Percentiles rank a stretch among this genome's conserved stretches.
These are phyloP conservation scores for Scolopax bukidnonensis DNA, from an alignment of 2,797 vertebrate species.

Conservation along the genomic window DNA sequence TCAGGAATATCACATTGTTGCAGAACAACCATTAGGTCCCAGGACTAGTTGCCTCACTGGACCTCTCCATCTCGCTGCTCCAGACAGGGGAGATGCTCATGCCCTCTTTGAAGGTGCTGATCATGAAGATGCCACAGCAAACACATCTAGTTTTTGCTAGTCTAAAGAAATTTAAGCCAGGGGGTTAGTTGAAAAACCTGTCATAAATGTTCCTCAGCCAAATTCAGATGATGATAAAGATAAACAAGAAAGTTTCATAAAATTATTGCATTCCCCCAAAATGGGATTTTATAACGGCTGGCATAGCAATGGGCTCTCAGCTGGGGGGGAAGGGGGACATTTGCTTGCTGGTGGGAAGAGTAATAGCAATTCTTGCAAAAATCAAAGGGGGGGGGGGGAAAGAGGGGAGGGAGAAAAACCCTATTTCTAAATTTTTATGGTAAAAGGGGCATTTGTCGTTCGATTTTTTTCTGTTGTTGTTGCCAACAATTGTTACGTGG, in stretches of 20 bases:
- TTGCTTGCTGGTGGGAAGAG: neutral
- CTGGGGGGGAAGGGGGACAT: neutral
- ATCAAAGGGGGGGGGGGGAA: neutral
- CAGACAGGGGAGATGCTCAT: neutral
- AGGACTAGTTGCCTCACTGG: neutral
- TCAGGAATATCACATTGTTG: neutral
- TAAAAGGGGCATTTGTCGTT: constrained; percentile 22
- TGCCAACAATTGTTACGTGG: constrained; percentile 41
- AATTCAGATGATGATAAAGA: neutral
- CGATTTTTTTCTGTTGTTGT: constrained; percentile 29
- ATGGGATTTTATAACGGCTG: neutral
- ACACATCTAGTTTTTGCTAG: neutral
- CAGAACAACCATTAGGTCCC: neutral
- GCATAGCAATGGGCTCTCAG: neutral
- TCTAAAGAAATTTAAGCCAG: neutral
- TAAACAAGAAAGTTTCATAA: neutral
- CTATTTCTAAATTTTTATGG: neutral
- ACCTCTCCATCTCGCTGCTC: neutral
- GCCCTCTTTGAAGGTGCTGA: neutral
- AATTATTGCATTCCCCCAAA: neutral
- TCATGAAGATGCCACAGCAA: neutral
- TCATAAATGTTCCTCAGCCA: neutral
- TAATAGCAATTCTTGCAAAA: neutral
- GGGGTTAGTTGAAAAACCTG: neutral
- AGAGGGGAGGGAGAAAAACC: neutral